A percentile compares a stretch with the other conserved stretches of the same genome.
phyloP scores from a whole-genome alignment of 1,140 invertebrate species.

The Platyscapa corneri region DNA sequence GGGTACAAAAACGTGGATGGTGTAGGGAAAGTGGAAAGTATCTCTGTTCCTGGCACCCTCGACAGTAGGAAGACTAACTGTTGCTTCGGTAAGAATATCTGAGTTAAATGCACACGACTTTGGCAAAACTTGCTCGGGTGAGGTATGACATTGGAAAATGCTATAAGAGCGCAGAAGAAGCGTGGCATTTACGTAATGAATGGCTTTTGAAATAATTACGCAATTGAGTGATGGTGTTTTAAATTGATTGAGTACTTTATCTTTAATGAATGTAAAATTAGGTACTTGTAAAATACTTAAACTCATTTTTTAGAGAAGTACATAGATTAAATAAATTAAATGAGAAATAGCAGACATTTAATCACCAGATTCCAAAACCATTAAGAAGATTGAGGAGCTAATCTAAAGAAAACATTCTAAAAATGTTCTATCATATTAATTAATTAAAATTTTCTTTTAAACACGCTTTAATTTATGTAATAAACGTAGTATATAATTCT shows the following conservation, averaged over 20 bases:
- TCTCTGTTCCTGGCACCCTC: not conserved
- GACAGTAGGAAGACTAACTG: slow-evolving; percentile 33
- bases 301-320: not conserved
- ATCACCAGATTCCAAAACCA: not conserved
- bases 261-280: not conserved
- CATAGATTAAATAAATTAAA: not conserved
- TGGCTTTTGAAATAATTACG: not conserved
- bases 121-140: not conserved
- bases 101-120: not conserved
- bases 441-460: not conserved
- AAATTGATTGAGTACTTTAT: not conserved
- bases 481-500: not conserved
- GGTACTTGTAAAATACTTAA: not conserved
- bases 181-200: not conserved
- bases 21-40: not conserved
- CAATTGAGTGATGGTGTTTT: not conserved
- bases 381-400: not conserved
- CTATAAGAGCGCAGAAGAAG: not conserved
- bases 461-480: too few species aligned
- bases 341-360: not conserved
- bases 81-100: slow-evolving; percentile 3
- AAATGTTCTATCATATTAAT: too few species aligned
- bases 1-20: slow-evolving; percentile 1
- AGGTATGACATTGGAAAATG: not conserved
- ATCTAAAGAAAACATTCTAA: not conserved